Evolutionary conservation across 2,888 invertebrate species (phyloP).

Genomic region (Ochlodes sylvanus): DNA sequence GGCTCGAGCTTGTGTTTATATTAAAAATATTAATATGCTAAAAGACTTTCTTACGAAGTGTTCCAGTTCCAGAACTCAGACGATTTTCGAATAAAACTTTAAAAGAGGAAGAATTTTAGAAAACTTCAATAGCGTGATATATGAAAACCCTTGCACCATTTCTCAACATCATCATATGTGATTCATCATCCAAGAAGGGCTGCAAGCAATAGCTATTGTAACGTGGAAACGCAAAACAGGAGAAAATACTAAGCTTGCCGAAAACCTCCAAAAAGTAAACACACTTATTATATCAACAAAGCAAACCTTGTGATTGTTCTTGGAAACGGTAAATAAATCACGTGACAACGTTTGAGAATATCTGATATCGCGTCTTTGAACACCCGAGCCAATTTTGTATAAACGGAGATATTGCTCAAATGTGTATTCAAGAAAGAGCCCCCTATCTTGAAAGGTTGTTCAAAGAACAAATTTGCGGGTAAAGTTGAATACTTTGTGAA

Average conservation of each 20-base stretch:
- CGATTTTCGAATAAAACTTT: too few relatives aligned
- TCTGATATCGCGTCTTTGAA: conserved; percentile 23
- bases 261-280: neutral
- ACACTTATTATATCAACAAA: conserved; percentile 11
- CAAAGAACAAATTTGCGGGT: neutral
- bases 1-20: too few relatives aligned
- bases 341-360: conserved; percentile 18
- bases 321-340: conserved; percentile 27
- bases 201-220: too few relatives aligned
- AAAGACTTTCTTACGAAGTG: too few relatives aligned
- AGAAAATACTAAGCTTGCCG: neutral
- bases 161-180: too few relatives aligned
- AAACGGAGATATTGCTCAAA: conserved; percentile 1
- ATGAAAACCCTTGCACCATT: too few relatives aligned
- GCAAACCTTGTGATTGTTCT: conserved; percentile 18
- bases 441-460: neutral
- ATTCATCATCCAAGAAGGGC: too few relatives aligned
- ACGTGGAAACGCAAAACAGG: too few relatives aligned
- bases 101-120: too few relatives aligned
- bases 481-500: neutral
- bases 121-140: too few relatives aligned
- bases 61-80: too few relatives aligned
- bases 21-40: too few relatives aligned
- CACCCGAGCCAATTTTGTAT: conserved; percentile 4
- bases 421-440: conserved; percentile 10